Conservation (phyloP, 2,888 invertebrate genomes). For the Macropis europaea region DNA sequence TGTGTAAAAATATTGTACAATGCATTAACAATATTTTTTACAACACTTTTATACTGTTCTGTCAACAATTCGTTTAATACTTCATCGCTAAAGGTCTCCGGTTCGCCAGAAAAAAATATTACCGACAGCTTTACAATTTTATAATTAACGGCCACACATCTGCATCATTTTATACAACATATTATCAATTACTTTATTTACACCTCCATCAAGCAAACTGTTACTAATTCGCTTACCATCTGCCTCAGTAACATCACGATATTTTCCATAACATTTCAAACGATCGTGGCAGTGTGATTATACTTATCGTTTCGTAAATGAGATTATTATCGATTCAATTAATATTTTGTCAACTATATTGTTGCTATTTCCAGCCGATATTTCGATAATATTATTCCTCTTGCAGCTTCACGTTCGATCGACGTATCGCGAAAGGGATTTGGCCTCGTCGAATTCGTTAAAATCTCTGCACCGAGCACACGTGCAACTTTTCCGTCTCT, state of each 20-base stretch:
- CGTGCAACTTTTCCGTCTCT: too few relatives aligned
- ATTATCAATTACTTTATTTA: constrained; percentile 12
- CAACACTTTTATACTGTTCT: too few relatives aligned
- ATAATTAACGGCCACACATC: too few relatives aligned
- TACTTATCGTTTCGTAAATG: constrained; percentile 7
- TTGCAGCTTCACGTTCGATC: too few relatives aligned
- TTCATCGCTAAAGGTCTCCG: too few relatives aligned
- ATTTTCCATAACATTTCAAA: constrained; percentile 9
- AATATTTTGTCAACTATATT: constrained; percentile 11
- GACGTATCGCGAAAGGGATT: too few relatives aligned
- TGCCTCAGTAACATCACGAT: not conserved
- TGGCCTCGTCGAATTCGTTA: too few relatives aligned
- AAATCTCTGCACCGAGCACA: too few relatives aligned
- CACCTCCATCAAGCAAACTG: constrained; percentile 6
- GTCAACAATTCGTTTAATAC: too few relatives aligned
- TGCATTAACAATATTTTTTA: too few relatives aligned
- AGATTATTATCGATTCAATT: constrained; percentile 3
- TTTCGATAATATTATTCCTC: not conserved
- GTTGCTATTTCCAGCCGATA: not conserved
- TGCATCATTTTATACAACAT: not conserved
- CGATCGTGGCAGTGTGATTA: constrained; percentile 14
- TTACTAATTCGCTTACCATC: constrained; percentile 10
- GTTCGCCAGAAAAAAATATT: not conserved
- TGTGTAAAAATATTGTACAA: too few relatives aligned
- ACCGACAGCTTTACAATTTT: too few relatives aligned